Evolutionary conservation across 2,888 invertebrate genomes (phyloP).

Genomic region (Andrena trimmerana): DNA sequence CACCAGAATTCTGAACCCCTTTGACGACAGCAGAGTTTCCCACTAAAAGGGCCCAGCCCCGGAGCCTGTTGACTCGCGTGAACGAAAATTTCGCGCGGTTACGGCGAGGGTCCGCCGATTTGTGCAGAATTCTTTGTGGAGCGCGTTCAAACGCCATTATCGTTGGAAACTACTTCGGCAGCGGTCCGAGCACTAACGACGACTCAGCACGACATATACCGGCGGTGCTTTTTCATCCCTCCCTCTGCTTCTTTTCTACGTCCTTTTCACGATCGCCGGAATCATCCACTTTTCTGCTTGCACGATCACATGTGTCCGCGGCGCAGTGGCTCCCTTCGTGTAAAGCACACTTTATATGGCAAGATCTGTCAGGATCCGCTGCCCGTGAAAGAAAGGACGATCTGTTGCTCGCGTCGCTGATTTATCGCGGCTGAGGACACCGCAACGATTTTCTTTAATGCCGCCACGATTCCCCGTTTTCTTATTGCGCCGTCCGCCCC

Average conservation of each 20-base stretch:
- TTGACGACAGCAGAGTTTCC: not conserved
- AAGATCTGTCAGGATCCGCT: constrained; percentile 65
- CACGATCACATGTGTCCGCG: constrained; percentile 47
- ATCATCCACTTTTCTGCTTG: constrained; percentile 65
- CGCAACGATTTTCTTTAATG: constrained; percentile 67
- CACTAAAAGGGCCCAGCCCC: constrained; percentile 5
- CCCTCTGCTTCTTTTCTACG: constrained; percentile 31
- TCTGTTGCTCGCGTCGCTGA: constrained; percentile 64
- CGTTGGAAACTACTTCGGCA: constrained; percentile 62
- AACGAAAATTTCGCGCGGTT: constrained; percentile 37
- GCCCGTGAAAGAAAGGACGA: constrained; percentile 60
- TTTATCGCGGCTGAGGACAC: constrained; percentile 62
- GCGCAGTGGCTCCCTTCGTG: constrained; percentile 29
- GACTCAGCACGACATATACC: constrained; percentile 55
- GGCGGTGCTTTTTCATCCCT: constrained; percentile 50
- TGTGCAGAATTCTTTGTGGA: constrained; percentile 46
- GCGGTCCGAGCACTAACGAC: constrained; percentile 53
- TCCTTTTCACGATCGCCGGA: constrained; percentile 49
- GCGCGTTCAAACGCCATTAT: constrained; percentile 59
- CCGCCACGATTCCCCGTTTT: constrained; percentile 42
- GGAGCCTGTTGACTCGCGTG: constrained; percentile 8
- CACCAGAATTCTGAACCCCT: not conserved
- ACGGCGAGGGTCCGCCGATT: constrained; percentile 32
- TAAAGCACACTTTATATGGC: constrained; percentile 69
- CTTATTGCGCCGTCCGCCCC: constrained; percentile 53